These are phyloP conservation scores for Bothrops jararaca DNA, from an alignment of 2,113 vertebrate genomes.

Conservation along the genomic window DNA sequence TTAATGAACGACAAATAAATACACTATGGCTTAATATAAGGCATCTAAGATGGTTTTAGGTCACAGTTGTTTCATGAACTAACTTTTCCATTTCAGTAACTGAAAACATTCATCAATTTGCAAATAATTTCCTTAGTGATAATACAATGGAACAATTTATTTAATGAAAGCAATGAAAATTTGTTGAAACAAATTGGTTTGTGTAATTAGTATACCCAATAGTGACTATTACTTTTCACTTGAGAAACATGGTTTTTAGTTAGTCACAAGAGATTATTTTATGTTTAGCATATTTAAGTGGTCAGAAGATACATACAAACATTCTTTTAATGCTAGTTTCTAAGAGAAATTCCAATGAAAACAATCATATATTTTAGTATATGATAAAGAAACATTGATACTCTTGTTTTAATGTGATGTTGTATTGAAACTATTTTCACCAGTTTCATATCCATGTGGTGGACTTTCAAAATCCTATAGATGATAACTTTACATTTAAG, in stretches of 20 bases:
- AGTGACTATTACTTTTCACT: neutral
- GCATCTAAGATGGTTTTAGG: neutral
- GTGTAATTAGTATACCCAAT: neutral
- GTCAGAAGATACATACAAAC: neutral
- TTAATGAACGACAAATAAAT: neutral
- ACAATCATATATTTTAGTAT: neutral
- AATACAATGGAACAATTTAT: constrained; percentile 30
- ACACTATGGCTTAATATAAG: neutral
- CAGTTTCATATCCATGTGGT: neutral
- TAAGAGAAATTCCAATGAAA: neutral
- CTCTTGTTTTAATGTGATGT: neutral
- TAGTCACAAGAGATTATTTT: neutral
- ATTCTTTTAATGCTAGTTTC: neutral
- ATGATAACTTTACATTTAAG: neutral
- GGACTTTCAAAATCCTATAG: neutral
- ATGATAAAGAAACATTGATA: neutral
- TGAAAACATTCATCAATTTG: constrained; percentile 24
- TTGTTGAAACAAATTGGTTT: neutral
- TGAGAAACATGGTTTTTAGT: neutral
- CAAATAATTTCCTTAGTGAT: constrained; percentile 24
- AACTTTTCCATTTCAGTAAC: neutral
- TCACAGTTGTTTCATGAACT: neutral
- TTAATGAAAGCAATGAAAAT: constrained; percentile 23
- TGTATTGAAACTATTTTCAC: neutral
- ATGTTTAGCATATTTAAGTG: neutral